Percentiles rank a stretch among this genome's conserved stretches.
These are phyloP conservation scores for Lepidochrysops patricia DNA, from an alignment of 2,888 invertebrate species.

Conservation along the genomic window DNA sequence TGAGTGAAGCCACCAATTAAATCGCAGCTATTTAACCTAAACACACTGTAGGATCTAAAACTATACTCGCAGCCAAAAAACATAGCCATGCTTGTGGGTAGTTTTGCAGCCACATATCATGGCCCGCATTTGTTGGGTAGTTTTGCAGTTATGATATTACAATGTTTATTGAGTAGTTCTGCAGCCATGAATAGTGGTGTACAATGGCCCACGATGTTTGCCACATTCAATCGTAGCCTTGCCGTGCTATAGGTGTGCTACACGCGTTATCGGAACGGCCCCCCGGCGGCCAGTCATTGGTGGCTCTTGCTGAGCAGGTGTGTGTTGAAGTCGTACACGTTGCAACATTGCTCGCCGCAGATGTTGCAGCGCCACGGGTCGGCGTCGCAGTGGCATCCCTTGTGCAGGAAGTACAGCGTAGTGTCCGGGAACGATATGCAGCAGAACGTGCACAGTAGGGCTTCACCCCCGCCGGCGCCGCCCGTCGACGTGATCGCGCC, in stretches of 20 bases:
- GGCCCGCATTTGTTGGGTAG: no score
- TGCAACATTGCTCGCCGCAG: conserved; percentile 95
- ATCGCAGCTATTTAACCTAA: no score
- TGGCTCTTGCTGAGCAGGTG: conserved; percentile 95
- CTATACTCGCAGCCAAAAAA: no score
- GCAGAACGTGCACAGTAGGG: conserved; percentile 91
- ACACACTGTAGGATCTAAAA: no score
- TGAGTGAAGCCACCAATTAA: no score
- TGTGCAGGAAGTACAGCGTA: conserved; percentile 96
- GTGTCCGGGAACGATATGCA: conserved; percentile 96
- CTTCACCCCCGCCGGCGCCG: conserved; percentile 62
- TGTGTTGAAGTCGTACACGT: conserved; percentile 97
- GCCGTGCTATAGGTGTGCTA: conserved; percentile 33
- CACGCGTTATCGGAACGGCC: conserved; percentile 58
- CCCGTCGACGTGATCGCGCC: conserved; percentile 83
- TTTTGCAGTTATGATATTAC: no score
- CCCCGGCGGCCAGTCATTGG: conserved; percentile 79
- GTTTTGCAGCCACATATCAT: no score
- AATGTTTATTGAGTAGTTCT: no score
- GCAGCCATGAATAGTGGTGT: no score
- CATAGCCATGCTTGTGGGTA: no score
- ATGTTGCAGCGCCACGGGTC: conserved; percentile 98
- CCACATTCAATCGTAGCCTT: no score
- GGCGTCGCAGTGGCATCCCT: conserved; percentile 97
- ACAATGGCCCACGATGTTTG: no score